These are phyloP conservation scores for Cancer borealis DNA, from an alignment of 2,888 invertebrate species.

Conservation along the genomic window DNA sequence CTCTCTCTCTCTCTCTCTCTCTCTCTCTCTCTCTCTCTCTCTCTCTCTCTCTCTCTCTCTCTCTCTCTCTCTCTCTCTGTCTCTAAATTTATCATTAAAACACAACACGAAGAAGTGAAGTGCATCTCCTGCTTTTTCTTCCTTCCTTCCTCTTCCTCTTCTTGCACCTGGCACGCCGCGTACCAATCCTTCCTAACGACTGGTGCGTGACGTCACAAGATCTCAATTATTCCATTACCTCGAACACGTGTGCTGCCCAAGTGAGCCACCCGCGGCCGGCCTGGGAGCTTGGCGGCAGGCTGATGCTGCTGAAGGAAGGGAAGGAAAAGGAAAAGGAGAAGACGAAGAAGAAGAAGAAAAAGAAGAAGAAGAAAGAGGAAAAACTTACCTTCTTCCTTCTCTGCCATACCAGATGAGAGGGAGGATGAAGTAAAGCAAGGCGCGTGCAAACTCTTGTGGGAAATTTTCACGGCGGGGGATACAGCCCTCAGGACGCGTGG, in stretches of 20 bases:
- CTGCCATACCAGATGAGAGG: not conserved
- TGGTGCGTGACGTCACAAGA: not conserved
- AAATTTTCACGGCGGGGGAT: not conserved
- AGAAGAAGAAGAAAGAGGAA: slow-evolving; percentile 2
- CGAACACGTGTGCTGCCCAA: slow-evolving; percentile 1
- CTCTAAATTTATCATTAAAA: not conserved
- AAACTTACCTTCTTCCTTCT: not conserved
- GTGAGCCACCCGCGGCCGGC: not conserved
- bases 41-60: slow-evolving; percentile 28
- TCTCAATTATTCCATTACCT: not conserved
- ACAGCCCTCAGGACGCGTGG: not conserved
- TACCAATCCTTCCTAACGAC: not conserved
- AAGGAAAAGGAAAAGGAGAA: not conserved
- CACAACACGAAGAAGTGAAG: too few relatives aligned
- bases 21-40: slow-evolving; percentile 50
- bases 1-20: slow-evolving; percentile 37
- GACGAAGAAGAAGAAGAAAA: not conserved
- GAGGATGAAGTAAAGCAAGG: not conserved
- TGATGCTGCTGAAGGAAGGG: not conserved
- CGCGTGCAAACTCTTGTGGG: not conserved
- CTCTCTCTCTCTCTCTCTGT: slow-evolving; percentile 55
- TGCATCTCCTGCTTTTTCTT: slow-evolving; percentile 1
- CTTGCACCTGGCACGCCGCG: not conserved
- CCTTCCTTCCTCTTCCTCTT: slow-evolving; percentile 36
- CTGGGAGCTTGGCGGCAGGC: not conserved